A percentile compares a stretch with the other conserved stretches of the same genome.
phyloP scores from a whole-genome alignment of 2,113 vertebrate genomes.

The Typhlomys cinereus region DNA sequence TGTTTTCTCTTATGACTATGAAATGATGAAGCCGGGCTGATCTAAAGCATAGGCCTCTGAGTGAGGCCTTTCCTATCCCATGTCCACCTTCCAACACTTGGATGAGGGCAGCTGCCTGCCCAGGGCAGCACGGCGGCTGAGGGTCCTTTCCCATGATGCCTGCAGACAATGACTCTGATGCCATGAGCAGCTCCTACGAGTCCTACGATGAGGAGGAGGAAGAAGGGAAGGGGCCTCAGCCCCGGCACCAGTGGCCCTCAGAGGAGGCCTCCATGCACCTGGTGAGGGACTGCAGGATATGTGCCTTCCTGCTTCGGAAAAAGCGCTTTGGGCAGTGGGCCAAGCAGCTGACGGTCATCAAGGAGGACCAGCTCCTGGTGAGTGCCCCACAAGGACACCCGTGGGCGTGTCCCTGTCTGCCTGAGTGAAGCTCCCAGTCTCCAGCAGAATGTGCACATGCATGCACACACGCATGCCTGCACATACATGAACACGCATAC shows the following conservation, averaged over 20 bases:
- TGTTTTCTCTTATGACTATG: not conserved
- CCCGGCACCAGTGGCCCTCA: conserved; percentile 91
- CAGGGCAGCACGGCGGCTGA: not conserved
- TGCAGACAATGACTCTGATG: conserved; percentile 97
- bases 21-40: not conserved
- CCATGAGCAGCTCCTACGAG: conserved; percentile 97
- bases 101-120: not conserved
- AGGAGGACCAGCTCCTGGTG: conserved; percentile 95
- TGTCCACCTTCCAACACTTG: not conserved
- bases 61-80: not conserved
- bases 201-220: conserved; percentile 98
- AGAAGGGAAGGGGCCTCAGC: conserved; percentile 90
- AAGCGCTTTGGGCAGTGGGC: conserved; percentile 98
- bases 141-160: not conserved
- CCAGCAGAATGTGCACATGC: not conserved
- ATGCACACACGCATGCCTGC: not conserved
- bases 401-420: accelerated
- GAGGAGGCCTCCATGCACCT: conserved; percentile 92
- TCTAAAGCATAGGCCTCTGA: not conserved
- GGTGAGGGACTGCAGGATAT: conserved; percentile 93
- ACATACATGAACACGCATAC: not conserved
- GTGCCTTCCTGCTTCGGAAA: conserved; percentile 96
- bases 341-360: conserved; percentile 96
- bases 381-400: conserved; percentile 49
- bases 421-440: not conserved